Percentiles rank a stretch among this genome's conserved stretches.
phyloP scores from a whole-genome alignment of 2,113 vertebrate species.

The Chamaetylas fuelleborni region DNA sequence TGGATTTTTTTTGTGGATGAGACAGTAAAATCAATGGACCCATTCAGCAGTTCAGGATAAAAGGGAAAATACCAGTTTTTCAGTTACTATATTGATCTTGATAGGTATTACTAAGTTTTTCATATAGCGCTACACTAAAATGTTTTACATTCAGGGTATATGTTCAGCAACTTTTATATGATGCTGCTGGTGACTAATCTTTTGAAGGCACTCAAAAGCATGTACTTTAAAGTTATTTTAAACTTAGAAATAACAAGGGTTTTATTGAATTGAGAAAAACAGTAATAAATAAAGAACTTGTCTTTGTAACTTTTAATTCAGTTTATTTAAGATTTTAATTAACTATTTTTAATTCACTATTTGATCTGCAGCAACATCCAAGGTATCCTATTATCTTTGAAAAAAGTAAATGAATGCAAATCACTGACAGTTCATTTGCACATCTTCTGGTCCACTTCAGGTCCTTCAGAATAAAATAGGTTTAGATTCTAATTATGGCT shows the following conservation, averaged over 20 bases:
- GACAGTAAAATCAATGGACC: slow-evolving; percentile 2
- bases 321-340: slow-evolving; percentile 47
- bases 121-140: neutral
- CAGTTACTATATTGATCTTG: neutral
- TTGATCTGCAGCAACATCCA: slow-evolving; percentile 48
- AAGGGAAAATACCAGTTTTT: neutral
- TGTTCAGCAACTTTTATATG: neutral
- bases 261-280: neutral
- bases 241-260: neutral
- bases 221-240: neutral
- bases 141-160: neutral
- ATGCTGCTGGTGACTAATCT: neutral
- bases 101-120: neutral
- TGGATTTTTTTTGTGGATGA: neutral
- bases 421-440: slow-evolving; percentile 41
- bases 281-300: neutral
- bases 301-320: slow-evolving; percentile 9
- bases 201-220: neutral
- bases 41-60: neutral
- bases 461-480: slow-evolving; percentile 60
- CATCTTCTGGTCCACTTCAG: slow-evolving; percentile 48
- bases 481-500: slow-evolving; percentile 58
- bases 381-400: slow-evolving; percentile 42
- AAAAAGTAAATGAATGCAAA: slow-evolving; percentile 46
- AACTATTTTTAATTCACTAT: slow-evolving; percentile 42